Base-by-base conservation (phyloP, 2,113 vertebrate genomes). In the Cettia cetti region DNA sequence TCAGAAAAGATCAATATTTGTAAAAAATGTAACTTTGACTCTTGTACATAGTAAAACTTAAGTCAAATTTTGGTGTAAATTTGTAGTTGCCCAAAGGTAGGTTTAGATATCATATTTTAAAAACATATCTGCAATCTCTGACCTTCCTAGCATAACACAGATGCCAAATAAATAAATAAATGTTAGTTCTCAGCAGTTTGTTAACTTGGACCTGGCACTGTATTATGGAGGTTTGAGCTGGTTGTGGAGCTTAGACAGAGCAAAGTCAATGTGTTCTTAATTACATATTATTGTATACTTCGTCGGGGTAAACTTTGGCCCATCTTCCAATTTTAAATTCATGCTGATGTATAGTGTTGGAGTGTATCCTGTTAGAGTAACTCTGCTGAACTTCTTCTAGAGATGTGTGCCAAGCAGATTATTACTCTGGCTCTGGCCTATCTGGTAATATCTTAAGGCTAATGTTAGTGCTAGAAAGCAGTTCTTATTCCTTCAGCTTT, bases 291-390 rank as follows among this genome's bases (percentile, higher is more conserved):
- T 28, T 1, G 1, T 42, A 37, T 42, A 37, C 5, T 79, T 66
- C 23, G 10, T 54, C 13, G 0, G 0, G 6, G 3, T 63, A 75
- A 52, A 39, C 3, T 79, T 82, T 42, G 30, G 16, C 42, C 17
- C 16, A 57, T 61, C 4, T 79, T 60, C 15, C 15, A 83, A 19
- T 65, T 82, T 63, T 70, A 86, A 69, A 57, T 16, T 14, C 35
- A 13, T 14, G 7, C 7, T 31, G 7, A 33, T 26, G 10, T 56
- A 23, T 11, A 77, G 10, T 9, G 24, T 56, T 56, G 60, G 16
- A 64, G 37, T 14, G 3, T n/a, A 49, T 53, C 14, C 3, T 40
- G 9, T 63, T 60, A 60, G 27, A 85, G 52, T n/a, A 75, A 60
- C 64, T 69, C n/a, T 57, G 30, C 7, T 47, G 24, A 37, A 33